Evolutionary conservation across 2,888 invertebrate genomes (phyloP).

Genomic region (Bhutanitis thaidina): DNA sequence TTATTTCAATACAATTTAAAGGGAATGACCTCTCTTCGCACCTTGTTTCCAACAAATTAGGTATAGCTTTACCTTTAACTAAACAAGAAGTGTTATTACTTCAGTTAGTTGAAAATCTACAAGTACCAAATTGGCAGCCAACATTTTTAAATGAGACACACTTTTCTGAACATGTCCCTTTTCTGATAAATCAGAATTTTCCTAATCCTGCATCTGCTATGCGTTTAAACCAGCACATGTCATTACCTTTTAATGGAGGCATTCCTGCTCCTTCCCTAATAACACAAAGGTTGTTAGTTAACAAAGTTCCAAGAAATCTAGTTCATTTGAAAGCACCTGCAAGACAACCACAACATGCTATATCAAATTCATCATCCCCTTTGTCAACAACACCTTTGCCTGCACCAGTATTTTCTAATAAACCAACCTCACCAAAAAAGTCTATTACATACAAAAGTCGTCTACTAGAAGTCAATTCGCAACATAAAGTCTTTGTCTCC

Average conservation of each 20-base stretch:
- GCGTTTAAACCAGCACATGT: slow-evolving; percentile 58
- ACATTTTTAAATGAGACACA: slow-evolving; percentile 43
- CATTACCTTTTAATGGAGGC: slow-evolving; percentile 54
- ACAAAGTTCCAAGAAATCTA: slow-evolving; percentile 55
- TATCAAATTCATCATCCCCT: slow-evolving; percentile 21
- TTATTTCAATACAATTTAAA: slow-evolving; percentile 70
- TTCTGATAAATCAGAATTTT: slow-evolving; percentile 64
- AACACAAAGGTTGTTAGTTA: slow-evolving; percentile 54
- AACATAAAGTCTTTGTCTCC: slow-evolving; percentile 86
- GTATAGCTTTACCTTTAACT: slow-evolving; percentile 60
- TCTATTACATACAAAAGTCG: slow-evolving; percentile 77
- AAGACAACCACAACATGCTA: slow-evolving; percentile 51
- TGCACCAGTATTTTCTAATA: slow-evolving; percentile 28
- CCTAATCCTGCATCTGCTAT: slow-evolving; percentile 70
- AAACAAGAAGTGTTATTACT: slow-evolving; percentile 67
- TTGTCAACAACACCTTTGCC: slow-evolving; percentile 28
- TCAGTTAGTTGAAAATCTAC: slow-evolving; percentile 46
- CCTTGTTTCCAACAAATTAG: slow-evolving; percentile 64
- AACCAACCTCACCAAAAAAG: slow-evolving; percentile 58
- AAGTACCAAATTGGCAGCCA: slow-evolving; percentile 48
- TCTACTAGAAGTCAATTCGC: slow-evolving; percentile 64
- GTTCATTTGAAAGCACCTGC: slow-evolving; percentile 55
- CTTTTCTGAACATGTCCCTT: slow-evolving; percentile 64
- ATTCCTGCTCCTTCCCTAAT: slow-evolving; percentile 48
- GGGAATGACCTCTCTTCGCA: slow-evolving; percentile 71